Conservation (phyloP, 2,113 vertebrate species). For the Phaethon lepturus region DNA sequence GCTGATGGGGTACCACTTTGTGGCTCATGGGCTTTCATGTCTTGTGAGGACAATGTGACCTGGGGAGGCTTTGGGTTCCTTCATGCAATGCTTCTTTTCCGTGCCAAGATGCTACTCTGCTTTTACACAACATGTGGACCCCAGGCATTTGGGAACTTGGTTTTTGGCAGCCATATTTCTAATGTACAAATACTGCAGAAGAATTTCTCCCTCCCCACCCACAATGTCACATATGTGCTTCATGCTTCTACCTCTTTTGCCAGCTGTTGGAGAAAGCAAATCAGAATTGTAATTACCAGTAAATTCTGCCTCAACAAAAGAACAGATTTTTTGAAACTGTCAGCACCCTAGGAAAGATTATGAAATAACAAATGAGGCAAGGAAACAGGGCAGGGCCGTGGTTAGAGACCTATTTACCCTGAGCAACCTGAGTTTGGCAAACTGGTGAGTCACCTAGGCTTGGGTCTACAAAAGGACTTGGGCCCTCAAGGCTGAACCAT, state of each 20-base stretch:
- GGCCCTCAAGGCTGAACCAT: background rate
- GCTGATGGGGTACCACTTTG: constrained; percentile 1
- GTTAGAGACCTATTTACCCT: background rate
- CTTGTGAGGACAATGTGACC: background rate
- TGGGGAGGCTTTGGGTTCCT: background rate
- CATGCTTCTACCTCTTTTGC: background rate
- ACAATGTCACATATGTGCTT: background rate
- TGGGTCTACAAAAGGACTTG: background rate
- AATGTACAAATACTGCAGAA: background rate
- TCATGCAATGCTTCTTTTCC: background rate
- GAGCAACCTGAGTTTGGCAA: background rate
- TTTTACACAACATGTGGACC: background rate
- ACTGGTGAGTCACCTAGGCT: background rate
- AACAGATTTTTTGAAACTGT: background rate
- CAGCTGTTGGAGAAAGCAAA: background rate
- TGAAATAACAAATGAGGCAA: background rate
- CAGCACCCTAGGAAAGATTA: background rate
- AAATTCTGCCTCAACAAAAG: background rate
- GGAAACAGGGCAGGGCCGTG: background rate
- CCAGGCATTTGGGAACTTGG: background rate
- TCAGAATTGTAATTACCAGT: background rate
- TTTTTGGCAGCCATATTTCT: constrained; percentile 28
- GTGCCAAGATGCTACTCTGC: background rate
- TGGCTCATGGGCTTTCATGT: background rate
- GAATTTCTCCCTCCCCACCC: background rate